phyloP scores from a whole-genome alignment of 2,888 invertebrate species.

The Leptodirus hochenwartii region DNA sequence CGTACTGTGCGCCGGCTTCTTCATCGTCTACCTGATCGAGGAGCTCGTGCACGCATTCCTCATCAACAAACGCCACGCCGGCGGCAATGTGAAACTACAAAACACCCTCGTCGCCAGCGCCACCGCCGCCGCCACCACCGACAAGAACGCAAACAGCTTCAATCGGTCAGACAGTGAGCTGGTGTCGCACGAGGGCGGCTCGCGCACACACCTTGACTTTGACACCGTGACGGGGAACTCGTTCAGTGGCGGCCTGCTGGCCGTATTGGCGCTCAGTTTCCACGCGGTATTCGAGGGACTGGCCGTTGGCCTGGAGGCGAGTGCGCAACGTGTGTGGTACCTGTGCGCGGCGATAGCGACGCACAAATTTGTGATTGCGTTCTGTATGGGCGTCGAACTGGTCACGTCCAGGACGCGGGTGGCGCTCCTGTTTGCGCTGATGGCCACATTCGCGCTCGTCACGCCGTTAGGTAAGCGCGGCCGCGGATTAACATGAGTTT shows the following conservation, averaged over 20 bases:
- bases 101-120: constrained; percentile 11
- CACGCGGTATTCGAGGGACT: constrained; percentile 52
- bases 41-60: constrained; percentile 38
- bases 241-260: constrained; percentile 36
- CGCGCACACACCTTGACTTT: constrained; percentile 13
- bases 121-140: constrained; percentile 10
- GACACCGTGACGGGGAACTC: constrained; percentile 30
- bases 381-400: constrained; percentile 46
- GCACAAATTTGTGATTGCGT: constrained; percentile 46
- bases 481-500: background rate
- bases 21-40: constrained; percentile 43
- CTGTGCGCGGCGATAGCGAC: constrained; percentile 45
- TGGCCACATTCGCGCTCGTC: constrained; percentile 43
- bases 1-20: constrained; percentile 42
- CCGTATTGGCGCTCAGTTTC: constrained; percentile 45
- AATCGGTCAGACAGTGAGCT: no score
- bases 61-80: constrained; percentile 24
- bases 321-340: constrained; percentile 38
- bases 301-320: constrained; percentile 43
- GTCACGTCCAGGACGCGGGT: constrained; percentile 32
- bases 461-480: constrained; percentile 34
- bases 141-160: no score
- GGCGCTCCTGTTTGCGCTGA: constrained; percentile 32
- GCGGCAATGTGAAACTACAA: constrained; percentile 14
- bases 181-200: no score